Evolutionary conservation across 2,113 vertebrate species (phyloP).

Genomic region (Antidorcas marsupialis): DNA sequence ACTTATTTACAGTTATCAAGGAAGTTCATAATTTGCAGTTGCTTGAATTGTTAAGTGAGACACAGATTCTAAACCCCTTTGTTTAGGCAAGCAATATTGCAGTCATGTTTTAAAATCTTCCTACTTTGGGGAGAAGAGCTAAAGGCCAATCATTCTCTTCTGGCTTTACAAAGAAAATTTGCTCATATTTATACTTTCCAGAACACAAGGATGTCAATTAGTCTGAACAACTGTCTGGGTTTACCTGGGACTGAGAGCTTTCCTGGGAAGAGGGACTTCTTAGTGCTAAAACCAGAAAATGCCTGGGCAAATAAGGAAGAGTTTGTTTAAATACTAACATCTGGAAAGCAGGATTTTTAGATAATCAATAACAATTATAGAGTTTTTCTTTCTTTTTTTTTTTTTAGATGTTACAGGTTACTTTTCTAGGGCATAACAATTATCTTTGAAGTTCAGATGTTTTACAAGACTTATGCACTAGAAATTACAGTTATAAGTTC

Average conservation of each 20-base stretch:
- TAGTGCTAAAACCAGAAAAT: neutral
- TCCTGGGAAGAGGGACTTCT: neutral
- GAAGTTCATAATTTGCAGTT: neutral
- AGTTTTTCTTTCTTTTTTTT: neutral
- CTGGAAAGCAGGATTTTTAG: neutral
- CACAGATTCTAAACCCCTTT: neutral
- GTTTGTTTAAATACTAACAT: neutral
- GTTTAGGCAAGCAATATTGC: neutral
- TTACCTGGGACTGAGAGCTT: neutral
- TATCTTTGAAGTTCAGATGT: neutral
- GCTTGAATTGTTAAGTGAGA: neutral
- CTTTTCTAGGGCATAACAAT: neutral
- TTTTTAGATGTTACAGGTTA: neutral
- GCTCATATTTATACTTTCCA: neutral
- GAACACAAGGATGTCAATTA: neutral
- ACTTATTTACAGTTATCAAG: neutral
- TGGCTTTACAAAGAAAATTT: neutral
- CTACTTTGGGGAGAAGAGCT: neutral
- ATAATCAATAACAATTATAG: neutral
- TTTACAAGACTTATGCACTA: neutral
- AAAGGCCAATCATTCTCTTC: neutral
- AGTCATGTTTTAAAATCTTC: neutral
- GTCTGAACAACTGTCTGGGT: neutral
- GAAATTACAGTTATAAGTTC: neutral
- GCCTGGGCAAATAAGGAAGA: neutral